Percentiles rank a stretch among this genome's conserved stretches.
Conservation (phyloP, 2,797 vertebrate genomes). For the Muscicapa comitata region DNA sequence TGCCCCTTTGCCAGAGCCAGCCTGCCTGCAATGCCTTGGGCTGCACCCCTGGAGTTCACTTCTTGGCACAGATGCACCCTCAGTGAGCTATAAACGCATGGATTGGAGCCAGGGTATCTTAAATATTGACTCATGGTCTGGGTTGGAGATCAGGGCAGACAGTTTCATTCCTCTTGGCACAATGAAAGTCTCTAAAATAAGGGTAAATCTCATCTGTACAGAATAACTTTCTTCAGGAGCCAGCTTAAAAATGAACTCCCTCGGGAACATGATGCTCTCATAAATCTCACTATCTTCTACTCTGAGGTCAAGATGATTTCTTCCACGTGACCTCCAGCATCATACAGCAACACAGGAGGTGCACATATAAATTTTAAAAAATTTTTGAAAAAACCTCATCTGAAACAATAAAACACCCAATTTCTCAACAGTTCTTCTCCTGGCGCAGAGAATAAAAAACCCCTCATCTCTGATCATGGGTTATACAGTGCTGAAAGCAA, state of each 20-base stretch:
- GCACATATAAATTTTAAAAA: not conserved
- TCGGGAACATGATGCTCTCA: not conserved
- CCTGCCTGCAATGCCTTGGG: not conserved
- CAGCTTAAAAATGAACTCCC: slow-evolving; percentile 2
- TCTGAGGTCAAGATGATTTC: not conserved
- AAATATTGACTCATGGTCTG: slow-evolving; percentile 61
- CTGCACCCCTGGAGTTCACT: rapidly evolving
- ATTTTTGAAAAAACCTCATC: not conserved
- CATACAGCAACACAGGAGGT: not conserved
- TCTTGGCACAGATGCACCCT: slow-evolving; percentile 1
- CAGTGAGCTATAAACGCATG: not conserved
- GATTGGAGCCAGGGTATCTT: slow-evolving; percentile 33
- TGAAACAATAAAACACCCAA: not conserved
- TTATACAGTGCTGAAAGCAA: not conserved
- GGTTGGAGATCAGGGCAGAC: slow-evolving; percentile 50
- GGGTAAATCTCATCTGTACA: slow-evolving; percentile 19
- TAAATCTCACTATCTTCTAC: not conserved
- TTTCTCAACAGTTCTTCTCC: not conserved
- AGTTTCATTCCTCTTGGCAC: slow-evolving; percentile 55
- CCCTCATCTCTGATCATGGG: not conserved
- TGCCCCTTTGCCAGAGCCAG: not conserved
- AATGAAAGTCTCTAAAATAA: slow-evolving; percentile 30
- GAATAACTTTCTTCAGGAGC: slow-evolving; percentile 2
- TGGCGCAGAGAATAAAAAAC: not conserved
- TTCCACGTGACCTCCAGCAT: not conserved